A percentile compares a stretch with the other conserved stretches of the same genome.
Conservation (phyloP, 2,113 vertebrate genomes). For the Oxyura jamaicensis region DNA sequence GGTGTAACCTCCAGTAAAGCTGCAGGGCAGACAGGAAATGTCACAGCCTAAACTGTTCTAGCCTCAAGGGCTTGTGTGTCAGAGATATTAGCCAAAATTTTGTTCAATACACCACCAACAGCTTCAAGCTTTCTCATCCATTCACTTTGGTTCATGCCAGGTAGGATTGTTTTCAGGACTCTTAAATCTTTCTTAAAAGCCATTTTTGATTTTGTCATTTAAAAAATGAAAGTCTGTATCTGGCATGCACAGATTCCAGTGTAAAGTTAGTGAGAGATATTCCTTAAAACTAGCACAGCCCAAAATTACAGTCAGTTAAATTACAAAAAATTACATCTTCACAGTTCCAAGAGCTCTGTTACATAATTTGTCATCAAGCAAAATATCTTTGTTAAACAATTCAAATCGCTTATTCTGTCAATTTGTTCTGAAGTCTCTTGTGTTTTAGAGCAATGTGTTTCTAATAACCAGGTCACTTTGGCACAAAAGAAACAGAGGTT, state of each 20-base stretch:
- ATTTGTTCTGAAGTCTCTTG: background rate
- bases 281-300: background rate
- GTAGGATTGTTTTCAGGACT: background rate
- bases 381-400: background rate
- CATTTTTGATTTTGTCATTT: background rate
- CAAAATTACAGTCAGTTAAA: background rate
- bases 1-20: background rate
- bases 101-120: background rate
- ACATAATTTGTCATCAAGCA: background rate
- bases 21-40: background rate
- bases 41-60: background rate
- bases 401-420: background rate
- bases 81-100: background rate
- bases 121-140: background rate
- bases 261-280: background rate
- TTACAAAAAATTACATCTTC: background rate
- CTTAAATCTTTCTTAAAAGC: background rate
- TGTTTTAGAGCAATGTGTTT: background rate
- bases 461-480: background rate
- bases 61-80: background rate
- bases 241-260: background rate
- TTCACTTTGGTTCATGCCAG: background rate
- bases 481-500: background rate
- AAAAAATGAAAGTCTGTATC: background rate
- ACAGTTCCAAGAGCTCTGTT: background rate